Evolutionary conservation across 2,113 vertebrate species (phyloP), one percentile per base, ranked within the genome.

Genomic region (Actenoides lindsayi): DNA sequence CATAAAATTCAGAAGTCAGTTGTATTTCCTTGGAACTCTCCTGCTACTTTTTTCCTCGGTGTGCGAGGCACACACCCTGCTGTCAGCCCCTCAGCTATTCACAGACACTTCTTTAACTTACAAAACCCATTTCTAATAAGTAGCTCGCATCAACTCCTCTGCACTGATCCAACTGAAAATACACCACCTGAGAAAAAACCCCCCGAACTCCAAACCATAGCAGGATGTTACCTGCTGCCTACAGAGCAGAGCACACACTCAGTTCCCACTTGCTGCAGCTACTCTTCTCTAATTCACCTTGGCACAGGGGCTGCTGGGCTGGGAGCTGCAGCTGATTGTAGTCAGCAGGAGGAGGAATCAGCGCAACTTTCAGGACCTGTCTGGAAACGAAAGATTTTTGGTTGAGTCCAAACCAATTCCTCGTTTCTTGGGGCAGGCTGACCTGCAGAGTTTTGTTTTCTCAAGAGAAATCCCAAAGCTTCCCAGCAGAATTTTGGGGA

Each of bases 221-320:
- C 46, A 31, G 46, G 64, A 21, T 14, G 37, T 21, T 69, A 9
- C 19, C 5, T 5, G n/a, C 57, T 50, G 44, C 53, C 64, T 51
- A 27, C 69, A 48, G 68, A 69, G 28, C 80, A 33, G 48, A 18
- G 33, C 1, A 6, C 28, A 15, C 33, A 1, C 65, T 82, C 37
- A 7, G 1, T 62, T 63, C 41, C 33, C 74, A 25, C 44, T 67
- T 12, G 39, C 87, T 59, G 53, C 30, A 15, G 71, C 21, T n/a
- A 8, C 31, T 4, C 20, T 16, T 53, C 48, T 5, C 41, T 24
- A 4, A n/a, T 51, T 69, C 54, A 8, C 2, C 0, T 16, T 33
- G 68, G 42, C 42, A 16, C 4, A 0, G 25, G 30, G 53, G 60
- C n/a, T 42, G 5, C 6, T 31, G 51, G 44, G 44, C 60, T 57